Percentiles rank a stretch among this genome's conserved stretches.
These are phyloP conservation scores for Sylvilagus bachmani DNA, from an alignment of 2,113 vertebrate species.

Conservation along the genomic window DNA sequence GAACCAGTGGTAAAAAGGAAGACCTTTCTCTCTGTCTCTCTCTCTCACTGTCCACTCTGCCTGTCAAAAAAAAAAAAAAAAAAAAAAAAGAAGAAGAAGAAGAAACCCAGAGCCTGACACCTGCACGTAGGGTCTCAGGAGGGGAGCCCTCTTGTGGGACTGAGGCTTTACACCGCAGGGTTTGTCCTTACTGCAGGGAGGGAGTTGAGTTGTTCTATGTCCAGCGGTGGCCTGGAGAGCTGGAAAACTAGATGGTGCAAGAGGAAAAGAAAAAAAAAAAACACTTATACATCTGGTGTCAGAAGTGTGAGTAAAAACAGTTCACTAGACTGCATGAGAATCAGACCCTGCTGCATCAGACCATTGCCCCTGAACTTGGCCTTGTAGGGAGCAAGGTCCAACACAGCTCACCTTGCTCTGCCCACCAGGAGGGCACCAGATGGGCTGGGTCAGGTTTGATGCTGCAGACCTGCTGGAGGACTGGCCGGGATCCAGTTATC, in stretches of 20 bases:
- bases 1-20: too few species aligned
- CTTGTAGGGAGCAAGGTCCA: accelerated
- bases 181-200: background rate
- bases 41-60: too few species aligned
- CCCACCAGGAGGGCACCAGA: background rate
- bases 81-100: too few species aligned
- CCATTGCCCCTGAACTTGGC: background rate
- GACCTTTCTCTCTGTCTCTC: too few species aligned
- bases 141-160: background rate
- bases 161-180: background rate
- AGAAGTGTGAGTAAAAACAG: background rate
- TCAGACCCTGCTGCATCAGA: background rate
- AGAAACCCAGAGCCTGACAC: background rate
- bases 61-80: too few species aligned
- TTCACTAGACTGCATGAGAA: background rate
- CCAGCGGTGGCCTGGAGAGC: background rate
- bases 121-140: background rate
- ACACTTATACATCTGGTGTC: background rate
- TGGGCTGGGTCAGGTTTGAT: background rate
- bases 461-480: background rate
- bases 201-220: background rate
- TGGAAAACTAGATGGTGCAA: background rate
- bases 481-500: too few species aligned
- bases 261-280: background rate
- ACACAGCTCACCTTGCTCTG: accelerated